Evolutionary conservation across 2,113 vertebrate species (phyloP).

Genomic region (Podilymbus podiceps): DNA sequence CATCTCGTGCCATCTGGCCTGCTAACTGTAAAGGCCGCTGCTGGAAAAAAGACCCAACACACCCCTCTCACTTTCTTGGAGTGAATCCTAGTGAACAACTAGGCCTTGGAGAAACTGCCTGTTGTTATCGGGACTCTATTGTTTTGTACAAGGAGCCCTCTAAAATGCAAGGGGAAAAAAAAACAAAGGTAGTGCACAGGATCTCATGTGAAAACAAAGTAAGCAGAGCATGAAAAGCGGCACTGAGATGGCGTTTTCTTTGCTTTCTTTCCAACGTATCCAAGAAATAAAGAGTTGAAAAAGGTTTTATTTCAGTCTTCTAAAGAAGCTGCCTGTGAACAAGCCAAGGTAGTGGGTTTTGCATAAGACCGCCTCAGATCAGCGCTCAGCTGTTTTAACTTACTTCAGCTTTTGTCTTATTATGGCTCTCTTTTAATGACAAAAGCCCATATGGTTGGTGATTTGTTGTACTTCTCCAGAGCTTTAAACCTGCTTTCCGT

Average conservation of each 20-base stretch:
- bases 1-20: conserved; percentile 78
- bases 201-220: conserved; percentile 44
- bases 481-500: not conserved
- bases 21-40: conserved; percentile 55
- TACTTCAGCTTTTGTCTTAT: not conserved
- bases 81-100: conserved; percentile 69
- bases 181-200: conserved; percentile 53
- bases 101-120: conserved; percentile 61
- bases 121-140: conserved; percentile 61
- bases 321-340: conserved; percentile 29
- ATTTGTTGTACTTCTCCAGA: not conserved
- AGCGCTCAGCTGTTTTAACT: not conserved
- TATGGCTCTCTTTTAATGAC: conserved; percentile 7
- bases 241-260: conserved; percentile 50
- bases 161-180: not conserved
- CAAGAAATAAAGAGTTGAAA: conserved; percentile 34
- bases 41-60: conserved; percentile 38
- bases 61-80: conserved; percentile 70
- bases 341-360: conserved; percentile 36
- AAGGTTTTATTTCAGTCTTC: conserved; percentile 29
- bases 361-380: not conserved
- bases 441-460: conserved; percentile 13
- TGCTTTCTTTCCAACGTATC: conserved; percentile 35
- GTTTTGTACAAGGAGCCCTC: conserved; percentile 51
- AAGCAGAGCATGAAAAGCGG: conserved; percentile 34